Percentiles rank a stretch among this genome's conserved stretches.
Conservation (phyloP, 2,113 vertebrate genomes). For the Benitochromis conjunctus region DNA sequence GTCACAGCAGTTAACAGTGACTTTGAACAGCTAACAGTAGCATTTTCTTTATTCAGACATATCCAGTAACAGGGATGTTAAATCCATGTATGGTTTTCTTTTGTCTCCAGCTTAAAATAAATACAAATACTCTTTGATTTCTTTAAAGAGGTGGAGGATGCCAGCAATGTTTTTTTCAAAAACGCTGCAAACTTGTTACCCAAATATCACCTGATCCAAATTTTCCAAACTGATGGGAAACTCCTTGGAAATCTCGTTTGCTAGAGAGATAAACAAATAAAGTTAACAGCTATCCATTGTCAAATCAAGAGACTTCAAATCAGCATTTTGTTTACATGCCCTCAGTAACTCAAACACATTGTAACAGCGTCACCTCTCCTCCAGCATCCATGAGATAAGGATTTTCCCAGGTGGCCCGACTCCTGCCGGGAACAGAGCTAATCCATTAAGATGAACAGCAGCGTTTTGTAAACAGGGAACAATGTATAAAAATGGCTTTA, state of each 20-base stretch:
- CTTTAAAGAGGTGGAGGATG: neutral
- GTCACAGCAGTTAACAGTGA: neutral
- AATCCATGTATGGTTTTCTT: accelerated
- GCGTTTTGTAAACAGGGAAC: neutral
- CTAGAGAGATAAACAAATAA: neutral
- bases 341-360: slow-evolving; percentile 28
- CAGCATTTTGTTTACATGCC: slow-evolving; percentile 29
- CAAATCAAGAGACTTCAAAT: neutral
- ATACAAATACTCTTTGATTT: neutral
- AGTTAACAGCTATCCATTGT: slow-evolving; percentile 1
- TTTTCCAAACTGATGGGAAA: neutral
- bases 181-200: neutral
- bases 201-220: neutral
- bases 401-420: neutral
- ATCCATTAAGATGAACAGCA: neutral
- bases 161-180: neutral
- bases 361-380: neutral
- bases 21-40: too few species aligned
- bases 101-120: neutral
- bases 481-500: neutral
- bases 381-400: slow-evolving; percentile 7
- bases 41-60: neutral
- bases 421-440: neutral
- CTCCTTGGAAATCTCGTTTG: neutral
- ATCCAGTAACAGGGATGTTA: neutral